A percentile compares a stretch with the other conserved stretches of the same genome.
phyloP scores from a whole-genome alignment of 2,797 vertebrate genomes.

The Pipistrellus nathusii region DNA sequence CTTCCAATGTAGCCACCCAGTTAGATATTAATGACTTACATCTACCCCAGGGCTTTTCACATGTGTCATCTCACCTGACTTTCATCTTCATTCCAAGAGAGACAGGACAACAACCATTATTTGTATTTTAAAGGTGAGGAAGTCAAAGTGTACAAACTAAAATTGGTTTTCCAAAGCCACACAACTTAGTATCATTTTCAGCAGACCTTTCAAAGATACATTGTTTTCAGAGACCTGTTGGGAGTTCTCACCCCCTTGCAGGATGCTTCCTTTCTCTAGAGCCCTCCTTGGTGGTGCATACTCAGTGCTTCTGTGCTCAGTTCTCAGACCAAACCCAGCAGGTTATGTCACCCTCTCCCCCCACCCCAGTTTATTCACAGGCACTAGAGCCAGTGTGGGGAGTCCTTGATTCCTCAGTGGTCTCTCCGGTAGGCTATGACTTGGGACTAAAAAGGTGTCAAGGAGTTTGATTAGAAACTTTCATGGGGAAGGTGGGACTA shows the following conservation, averaged over 20 bases:
- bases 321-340: neutral
- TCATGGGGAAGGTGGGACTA: neutral
- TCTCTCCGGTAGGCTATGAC: neutral
- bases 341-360: neutral
- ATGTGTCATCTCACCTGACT: neutral
- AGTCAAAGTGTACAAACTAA: neutral
- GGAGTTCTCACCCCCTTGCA: neutral
- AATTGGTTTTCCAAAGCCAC: neutral
- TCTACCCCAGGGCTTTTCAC: neutral
- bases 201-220: neutral
- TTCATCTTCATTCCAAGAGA: slow-evolving; percentile 20
- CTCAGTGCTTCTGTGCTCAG: neutral
- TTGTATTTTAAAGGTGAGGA: slow-evolving; percentile 17
- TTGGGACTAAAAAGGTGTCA: neutral
- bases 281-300: neutral
- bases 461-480: neutral
- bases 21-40: neutral
- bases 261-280: neutral
- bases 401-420: neutral
- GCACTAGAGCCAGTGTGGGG: neutral
- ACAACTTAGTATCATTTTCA: neutral
- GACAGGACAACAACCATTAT: neutral
- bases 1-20: neutral
- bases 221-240: slow-evolving; percentile 8
- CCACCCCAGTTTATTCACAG: neutral